phyloP scores from a whole-genome alignment of 2,113 vertebrate genomes.

The Cebus imitator region DNA sequence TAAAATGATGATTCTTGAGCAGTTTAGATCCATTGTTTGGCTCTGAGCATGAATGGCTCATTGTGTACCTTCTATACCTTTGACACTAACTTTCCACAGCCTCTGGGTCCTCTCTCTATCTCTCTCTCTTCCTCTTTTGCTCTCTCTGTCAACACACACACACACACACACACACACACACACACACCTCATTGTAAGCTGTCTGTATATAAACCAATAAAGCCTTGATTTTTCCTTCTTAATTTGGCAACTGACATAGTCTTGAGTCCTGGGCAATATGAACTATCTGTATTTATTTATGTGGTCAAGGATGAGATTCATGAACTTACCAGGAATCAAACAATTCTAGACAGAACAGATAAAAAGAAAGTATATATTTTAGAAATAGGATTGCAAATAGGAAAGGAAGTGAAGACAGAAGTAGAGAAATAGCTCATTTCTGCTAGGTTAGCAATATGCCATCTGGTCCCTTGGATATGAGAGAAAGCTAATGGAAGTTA shows the following conservation, averaged over 20 bases:
- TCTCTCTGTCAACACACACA: neutral
- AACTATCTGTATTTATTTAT: neutral
- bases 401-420: neutral
- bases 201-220: neutral
- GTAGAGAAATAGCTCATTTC: neutral
- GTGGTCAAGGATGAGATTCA: neutral
- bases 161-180: neutral
- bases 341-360: neutral
- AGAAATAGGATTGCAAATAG: neutral
- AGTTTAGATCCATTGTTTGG: neutral
- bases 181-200: neutral
- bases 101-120: fast-evolving
- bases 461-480: neutral
- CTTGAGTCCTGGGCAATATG: neutral
- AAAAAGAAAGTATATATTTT: neutral
- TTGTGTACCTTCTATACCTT: neutral
- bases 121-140: neutral
- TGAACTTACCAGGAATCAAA: neutral
- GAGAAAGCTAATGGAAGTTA: neutral
- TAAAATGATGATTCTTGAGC: neutral
- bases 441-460: neutral
- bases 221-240: neutral
- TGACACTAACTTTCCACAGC: neutral
- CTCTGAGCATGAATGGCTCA: neutral
- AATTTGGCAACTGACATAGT: neutral